Evolutionary conservation across 2,888 invertebrate genomes (phyloP), one percentile per base, ranked within the genome.

Genomic region (Lacanobia oleracea): DNA sequence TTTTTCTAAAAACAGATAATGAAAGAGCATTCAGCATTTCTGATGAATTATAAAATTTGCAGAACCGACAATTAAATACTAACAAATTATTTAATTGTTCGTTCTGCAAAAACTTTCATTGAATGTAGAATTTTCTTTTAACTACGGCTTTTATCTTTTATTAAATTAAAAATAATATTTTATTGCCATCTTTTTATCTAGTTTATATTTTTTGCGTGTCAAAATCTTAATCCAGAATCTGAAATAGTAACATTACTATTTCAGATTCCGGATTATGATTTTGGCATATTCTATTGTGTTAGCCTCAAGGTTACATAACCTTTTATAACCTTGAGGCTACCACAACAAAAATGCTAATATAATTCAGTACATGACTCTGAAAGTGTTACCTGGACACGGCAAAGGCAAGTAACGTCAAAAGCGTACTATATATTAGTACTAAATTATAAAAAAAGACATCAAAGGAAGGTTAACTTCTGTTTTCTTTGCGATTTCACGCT

Each of bases 401-500:
- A 73, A n/a, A 67, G 37, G 27, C 14, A 45, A 69, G 21, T 16
- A 56, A 67, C 18, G 48, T 61, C 60, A 59, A 65, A 50, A 67
- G 50, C 21, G 61, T 63, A 59, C 27, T 61, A 69, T 56, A 78
- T 63, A 72, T 67, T 72, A 77, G 77, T 76, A 82, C 75, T 85
- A 84, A 88, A 86, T 89, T 87, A 82, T 77, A 82, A 83, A 82
- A 83, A 84, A 79, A 74, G 72, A 86, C 81, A 83, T 86, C 87
- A 89, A 89, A 87, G 86, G 27, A 48, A 77, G 62, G 77, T 75
- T 83, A 67, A 67, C 84, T 84, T 87, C 82, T 82, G 77, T 88
- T 88, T 88, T 88, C 86, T 86, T 90, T 83, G 72, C 78, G 82
- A 88, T 88, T 89, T 87, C 84, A 80, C 83, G 85, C 83, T 85